phyloP scores from a whole-genome alignment of 2,888 invertebrate species.

The Neoscelio sp. region DNA sequence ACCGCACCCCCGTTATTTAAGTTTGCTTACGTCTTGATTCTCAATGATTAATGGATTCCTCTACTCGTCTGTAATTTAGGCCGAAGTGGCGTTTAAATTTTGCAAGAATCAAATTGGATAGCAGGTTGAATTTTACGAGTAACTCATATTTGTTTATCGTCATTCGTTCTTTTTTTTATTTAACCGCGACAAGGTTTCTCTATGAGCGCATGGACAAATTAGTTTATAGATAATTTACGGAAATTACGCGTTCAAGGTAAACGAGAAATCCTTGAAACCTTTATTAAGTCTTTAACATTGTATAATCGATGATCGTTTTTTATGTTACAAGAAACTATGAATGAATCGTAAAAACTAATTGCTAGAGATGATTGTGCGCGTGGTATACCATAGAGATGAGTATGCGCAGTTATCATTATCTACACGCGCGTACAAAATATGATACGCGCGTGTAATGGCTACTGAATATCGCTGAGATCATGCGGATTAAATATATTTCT shows the following conservation, averaged over 20 bases:
- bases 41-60: constrained; percentile 63
- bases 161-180: too few species aligned
- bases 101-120: constrained; percentile 41
- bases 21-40: constrained; percentile 60
- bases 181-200: constrained; percentile 3
- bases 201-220: constrained; percentile 45
- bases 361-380: constrained; percentile 41
- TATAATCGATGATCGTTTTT: constrained; percentile 60
- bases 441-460: too few species aligned
- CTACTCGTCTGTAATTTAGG: constrained; percentile 59
- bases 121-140: too few species aligned
- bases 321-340: constrained; percentile 62
- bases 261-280: constrained; percentile 57
- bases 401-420: too few species aligned
- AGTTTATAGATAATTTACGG: constrained; percentile 65
- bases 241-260: constrained; percentile 66
- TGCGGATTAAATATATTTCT: too few species aligned
- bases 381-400: too few species aligned
- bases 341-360: constrained; percentile 68
- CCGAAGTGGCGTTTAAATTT: constrained; percentile 30
- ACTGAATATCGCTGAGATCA: too few species aligned
- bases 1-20: constrained; percentile 56
- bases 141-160: too few species aligned
- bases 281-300: constrained; percentile 63
- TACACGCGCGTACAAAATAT: too few species aligned